Percentiles rank a stretch among this genome's conserved stretches.
Evolutionary conservation across 2,797 vertebrate genomes (phyloP).

Genomic region (Betta splendens): DNA sequence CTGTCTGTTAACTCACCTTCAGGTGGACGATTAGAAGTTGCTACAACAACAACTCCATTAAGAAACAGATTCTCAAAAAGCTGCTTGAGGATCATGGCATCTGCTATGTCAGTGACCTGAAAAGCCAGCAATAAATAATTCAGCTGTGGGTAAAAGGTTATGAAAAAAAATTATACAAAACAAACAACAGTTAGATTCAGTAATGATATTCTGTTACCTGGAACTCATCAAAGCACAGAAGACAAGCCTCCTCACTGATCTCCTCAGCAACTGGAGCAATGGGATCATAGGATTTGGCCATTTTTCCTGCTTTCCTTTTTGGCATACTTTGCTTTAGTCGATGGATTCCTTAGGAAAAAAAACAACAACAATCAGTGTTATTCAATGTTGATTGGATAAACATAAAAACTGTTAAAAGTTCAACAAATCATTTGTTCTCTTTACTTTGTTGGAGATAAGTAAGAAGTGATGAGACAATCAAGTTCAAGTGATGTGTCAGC

Average conservation of each 20-base stretch:
- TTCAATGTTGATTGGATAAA: too few species aligned
- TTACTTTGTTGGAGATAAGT: too few species aligned
- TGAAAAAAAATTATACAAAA: background rate
- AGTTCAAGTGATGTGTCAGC: background rate
- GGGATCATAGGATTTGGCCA: constrained; percentile 95
- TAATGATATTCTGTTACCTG: constrained; percentile 83
- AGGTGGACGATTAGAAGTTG: constrained; percentile 95
- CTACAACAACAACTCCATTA: constrained; percentile 94
- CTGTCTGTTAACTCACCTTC: constrained; percentile 72
- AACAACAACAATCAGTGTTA: too few species aligned
- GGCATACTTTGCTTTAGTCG: constrained; percentile 94
- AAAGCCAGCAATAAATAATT: constrained; percentile 12
- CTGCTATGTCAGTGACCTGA: constrained; percentile 98
- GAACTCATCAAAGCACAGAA: constrained; percentile 98
- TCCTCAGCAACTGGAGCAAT: constrained; percentile 95
- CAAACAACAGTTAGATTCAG: too few species aligned
- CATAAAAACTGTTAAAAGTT: too few species aligned
- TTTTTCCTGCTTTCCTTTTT: constrained; percentile 91
- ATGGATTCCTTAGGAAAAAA: constrained; percentile 90
- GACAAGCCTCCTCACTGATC: constrained; percentile 91
- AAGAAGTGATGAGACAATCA: too few species aligned
- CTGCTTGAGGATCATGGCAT: constrained; percentile 99
- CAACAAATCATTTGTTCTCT: too few species aligned
- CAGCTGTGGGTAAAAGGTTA: too few species aligned
- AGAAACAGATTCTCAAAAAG: constrained; percentile 98